phyloP scores from a whole-genome alignment of 2,113 vertebrate species.

The Epinephelus lanceolatus region DNA sequence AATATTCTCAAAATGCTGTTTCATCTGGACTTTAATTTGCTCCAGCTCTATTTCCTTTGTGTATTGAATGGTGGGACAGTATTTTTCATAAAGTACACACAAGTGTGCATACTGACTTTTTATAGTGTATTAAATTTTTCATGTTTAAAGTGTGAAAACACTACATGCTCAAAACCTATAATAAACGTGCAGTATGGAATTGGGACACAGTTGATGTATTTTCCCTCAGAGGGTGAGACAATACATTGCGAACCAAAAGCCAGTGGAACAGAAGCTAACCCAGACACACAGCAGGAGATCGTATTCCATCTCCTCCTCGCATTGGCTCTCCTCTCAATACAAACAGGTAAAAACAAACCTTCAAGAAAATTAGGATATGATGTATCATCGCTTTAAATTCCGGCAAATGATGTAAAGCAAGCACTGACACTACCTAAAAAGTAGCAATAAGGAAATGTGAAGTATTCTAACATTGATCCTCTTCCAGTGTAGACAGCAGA shows the following conservation, averaged over 20 bases:
- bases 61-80: not conserved
- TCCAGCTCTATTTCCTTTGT: slow-evolving; percentile 23
- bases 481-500: slow-evolving; percentile 19
- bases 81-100: not conserved
- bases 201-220: not conserved
- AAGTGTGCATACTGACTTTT: not conserved
- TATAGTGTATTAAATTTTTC: not conserved
- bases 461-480: not conserved
- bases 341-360: not conserved
- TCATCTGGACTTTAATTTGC: not conserved
- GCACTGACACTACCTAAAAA: not conserved
- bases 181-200: not conserved
- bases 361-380: not conserved
- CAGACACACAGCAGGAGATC: not conserved
- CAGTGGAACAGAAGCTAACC: not conserved
- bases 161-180: not conserved
- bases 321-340: not conserved
- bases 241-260: not conserved
- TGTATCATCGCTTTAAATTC: slow-evolving; percentile 8
- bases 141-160: not conserved
- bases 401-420: not conserved
- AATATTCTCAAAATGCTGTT: too few relatives aligned
- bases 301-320: not conserved
- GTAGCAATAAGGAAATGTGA: not conserved
- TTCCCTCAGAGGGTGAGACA: not conserved